Conservation (phyloP, 2,888 invertebrate species). For the Allacma fusca region DNA sequence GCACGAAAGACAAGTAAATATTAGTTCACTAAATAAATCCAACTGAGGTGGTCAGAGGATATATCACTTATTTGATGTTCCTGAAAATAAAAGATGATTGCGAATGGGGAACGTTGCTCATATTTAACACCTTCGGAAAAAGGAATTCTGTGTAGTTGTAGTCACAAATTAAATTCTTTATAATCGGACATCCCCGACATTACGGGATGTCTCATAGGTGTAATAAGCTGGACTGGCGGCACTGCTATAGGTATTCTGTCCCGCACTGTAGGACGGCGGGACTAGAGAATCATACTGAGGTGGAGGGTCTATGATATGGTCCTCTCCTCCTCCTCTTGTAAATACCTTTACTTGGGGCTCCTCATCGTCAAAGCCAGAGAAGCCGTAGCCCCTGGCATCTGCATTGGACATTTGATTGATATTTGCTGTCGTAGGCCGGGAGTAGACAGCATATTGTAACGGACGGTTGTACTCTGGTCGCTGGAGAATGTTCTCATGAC, state of each 20-base stretch:
- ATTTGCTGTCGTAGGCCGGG: constrained; percentile 31
- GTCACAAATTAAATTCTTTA: too few relatives aligned
- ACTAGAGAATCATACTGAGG: constrained; percentile 33
- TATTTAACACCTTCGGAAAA: too few relatives aligned
- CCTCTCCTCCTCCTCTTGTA: not conserved
- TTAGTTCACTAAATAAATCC: too few relatives aligned
- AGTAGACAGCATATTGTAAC: constrained; percentile 32
- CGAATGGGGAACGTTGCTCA: too few relatives aligned
- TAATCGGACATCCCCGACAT: constrained; percentile 23
- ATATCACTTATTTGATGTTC: too few relatives aligned
- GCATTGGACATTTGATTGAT: not conserved
- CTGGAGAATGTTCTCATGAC: not conserved
- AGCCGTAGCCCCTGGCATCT: constrained; percentile 31
- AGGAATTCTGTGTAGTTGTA: too few relatives aligned
- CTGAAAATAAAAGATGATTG: too few relatives aligned
- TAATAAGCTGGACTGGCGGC: not conserved
- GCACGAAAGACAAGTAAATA: too few relatives aligned
- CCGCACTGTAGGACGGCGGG: constrained; percentile 24
- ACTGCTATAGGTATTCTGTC: constrained; percentile 19
- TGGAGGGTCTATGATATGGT: constrained; percentile 28
- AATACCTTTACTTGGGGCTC: not conserved
- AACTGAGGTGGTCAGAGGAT: too few relatives aligned
- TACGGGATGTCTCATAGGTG: constrained; percentile 2
- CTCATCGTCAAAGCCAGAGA: not conserved
- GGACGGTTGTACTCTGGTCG: constrained; percentile 26